phyloP scores from a whole-genome alignment of 1,140 invertebrate species.

The Periplaneta americana region DNA sequence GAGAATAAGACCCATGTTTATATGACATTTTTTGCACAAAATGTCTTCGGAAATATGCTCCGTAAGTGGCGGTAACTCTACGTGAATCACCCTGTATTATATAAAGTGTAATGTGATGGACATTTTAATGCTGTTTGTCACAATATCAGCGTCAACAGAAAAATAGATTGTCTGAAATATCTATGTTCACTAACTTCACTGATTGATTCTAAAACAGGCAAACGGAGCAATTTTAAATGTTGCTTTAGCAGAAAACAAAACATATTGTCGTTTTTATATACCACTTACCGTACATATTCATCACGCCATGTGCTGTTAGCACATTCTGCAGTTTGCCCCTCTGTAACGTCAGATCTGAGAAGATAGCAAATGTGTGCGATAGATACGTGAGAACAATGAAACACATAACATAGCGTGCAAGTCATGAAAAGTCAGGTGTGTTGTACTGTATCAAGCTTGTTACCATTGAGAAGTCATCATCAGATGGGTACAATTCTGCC shows the following conservation, averaged over 20 bases:
- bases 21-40: too few relatives aligned
- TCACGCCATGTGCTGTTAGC: slow-evolving; percentile 48
- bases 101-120: too few relatives aligned
- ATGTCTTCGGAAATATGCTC: too few relatives aligned
- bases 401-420: slow-evolving; percentile 11
- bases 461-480: not conserved
- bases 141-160: too few relatives aligned
- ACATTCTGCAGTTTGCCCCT: slow-evolving; percentile 19
- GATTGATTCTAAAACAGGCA: too few relatives aligned
- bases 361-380: slow-evolving; percentile 16
- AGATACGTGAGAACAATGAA: slow-evolving; percentile 1
- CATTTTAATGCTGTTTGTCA: too few relatives aligned
- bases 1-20: too few relatives aligned
- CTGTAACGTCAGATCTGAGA: slow-evolving; percentile 33
- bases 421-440: not conserved
- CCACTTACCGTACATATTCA: slow-evolving; percentile 55
- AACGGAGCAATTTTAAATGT: too few relatives aligned
- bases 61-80: too few relatives aligned
- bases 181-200: too few relatives aligned
- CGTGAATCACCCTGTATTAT: too few relatives aligned
- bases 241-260: not conserved
- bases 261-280: not conserved
- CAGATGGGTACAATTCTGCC: not conserved
- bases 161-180: too few relatives aligned
- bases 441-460: not conserved